These are phyloP conservation scores for Pandemis cinnamomeana DNA, from an alignment of 2,888 invertebrate species.

Conservation along the genomic window DNA sequence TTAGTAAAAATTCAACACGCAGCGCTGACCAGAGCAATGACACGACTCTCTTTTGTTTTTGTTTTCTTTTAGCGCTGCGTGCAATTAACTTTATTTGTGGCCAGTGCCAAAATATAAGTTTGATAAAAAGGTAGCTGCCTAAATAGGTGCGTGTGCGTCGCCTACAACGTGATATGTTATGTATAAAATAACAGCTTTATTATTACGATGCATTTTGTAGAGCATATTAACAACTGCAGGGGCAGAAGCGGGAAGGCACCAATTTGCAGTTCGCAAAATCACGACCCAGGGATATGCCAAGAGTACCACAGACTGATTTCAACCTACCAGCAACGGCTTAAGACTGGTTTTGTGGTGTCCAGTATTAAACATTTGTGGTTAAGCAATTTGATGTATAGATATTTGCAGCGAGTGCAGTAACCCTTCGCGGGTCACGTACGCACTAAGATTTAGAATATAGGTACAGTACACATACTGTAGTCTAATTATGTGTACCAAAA, in stretches of 20 bases:
- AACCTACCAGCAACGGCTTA: not conserved
- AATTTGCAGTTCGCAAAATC: slow-evolving; percentile 63
- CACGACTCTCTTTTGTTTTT: too few relatives aligned
- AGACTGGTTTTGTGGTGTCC: slow-evolving; percentile 38
- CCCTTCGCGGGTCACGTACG: slow-evolving; percentile 47
- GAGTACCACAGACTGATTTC: slow-evolving; percentile 27
- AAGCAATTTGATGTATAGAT: slow-evolving; percentile 42
- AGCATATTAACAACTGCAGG: slow-evolving; percentile 63
- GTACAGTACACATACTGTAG: too few relatives aligned
- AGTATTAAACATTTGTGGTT: slow-evolving; percentile 6
- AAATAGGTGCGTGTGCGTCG: too few relatives aligned
- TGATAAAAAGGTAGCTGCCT: too few relatives aligned
- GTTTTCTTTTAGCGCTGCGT: too few relatives aligned
- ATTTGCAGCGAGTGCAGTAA: slow-evolving; percentile 73
- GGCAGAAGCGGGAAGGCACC: slow-evolving; percentile 67
- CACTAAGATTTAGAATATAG: not conserved
- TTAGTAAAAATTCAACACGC: too few relatives aligned
- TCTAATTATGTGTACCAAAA: too few relatives aligned
- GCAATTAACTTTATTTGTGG: too few relatives aligned
- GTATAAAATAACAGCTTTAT: not conserved
- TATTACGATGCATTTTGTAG: slow-evolving; percentile 38
- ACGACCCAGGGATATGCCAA: slow-evolving; percentile 42
- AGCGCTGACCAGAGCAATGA: too few relatives aligned
- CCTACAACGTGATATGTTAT: too few relatives aligned
- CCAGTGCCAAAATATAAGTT: too few relatives aligned